Conservation (phyloP, 2,113 vertebrate species). For the Maccullochella peelii region DNA sequence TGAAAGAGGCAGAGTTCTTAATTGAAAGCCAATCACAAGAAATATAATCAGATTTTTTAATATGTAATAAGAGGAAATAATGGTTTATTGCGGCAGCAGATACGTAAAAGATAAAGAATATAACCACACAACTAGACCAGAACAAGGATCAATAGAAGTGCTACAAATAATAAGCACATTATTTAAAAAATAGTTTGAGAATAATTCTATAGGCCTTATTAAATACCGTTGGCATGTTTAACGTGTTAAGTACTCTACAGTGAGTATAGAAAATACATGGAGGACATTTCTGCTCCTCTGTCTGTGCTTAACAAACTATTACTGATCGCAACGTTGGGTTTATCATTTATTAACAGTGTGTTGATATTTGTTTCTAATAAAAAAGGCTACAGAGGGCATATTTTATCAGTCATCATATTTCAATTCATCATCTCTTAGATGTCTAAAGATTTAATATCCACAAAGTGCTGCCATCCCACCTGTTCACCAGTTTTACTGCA, state of each 20-base stretch:
- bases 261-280: too few species aligned
- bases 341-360: background rate
- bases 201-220: background rate
- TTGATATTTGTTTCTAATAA: background rate
- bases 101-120: too few species aligned
- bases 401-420: background rate
- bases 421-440: background rate
- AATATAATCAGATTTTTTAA: too few species aligned
- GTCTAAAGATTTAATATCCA: too few species aligned
- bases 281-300: background rate
- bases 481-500: background rate
- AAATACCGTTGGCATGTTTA: background rate
- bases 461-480: background rate
- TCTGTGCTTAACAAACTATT: background rate
- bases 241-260: background rate
- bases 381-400: background rate
- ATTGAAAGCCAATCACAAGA: too few species aligned
- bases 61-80: too few species aligned
- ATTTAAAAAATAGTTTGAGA: background rate
- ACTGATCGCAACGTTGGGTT: background rate
- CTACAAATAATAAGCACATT: too few species aligned
- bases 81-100: too few species aligned
- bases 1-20: too few species aligned
- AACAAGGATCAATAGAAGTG: too few species aligned
- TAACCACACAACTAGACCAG: too few species aligned